phyloP scores from a whole-genome alignment of 2,888 invertebrate species.

The Nomada lathburiana region DNA sequence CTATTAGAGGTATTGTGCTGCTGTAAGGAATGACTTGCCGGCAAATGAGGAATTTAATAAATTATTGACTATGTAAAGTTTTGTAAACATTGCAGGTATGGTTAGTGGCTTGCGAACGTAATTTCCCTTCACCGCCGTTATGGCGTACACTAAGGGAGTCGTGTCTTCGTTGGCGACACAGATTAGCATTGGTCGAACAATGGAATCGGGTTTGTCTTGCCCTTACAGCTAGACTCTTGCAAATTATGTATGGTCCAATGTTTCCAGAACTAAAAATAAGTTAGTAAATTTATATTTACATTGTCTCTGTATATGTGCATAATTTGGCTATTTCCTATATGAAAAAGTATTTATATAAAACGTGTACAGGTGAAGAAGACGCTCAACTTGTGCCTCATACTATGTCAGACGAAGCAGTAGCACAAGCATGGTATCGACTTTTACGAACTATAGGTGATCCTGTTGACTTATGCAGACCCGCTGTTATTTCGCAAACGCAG shows the following conservation, averaged over 20 bases:
- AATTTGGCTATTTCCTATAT: background rate
- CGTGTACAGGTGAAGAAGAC: conserved; percentile 92
- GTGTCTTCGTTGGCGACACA: conserved; percentile 97
- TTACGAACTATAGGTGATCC: conserved; percentile 98
- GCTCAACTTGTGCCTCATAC: conserved; percentile 91
- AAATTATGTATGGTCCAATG: conserved; percentile 94
- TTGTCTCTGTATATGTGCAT: background rate
- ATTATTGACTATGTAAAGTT: conserved; percentile 14
- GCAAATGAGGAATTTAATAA: background rate
- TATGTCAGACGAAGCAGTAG: conserved; percentile 95
- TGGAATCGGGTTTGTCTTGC: conserved; percentile 97
- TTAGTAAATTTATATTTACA: conserved; percentile 82
- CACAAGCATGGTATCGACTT: conserved; percentile 98
- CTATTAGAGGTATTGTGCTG: conserved; percentile 90
- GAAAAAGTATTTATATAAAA: background rate
- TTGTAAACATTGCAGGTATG: conserved; percentile 85
- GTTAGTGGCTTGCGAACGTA: conserved; percentile 90
- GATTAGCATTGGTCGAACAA: conserved; percentile 95
- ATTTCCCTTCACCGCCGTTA: conserved; percentile 97
- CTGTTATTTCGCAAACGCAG: conserved; percentile 89
- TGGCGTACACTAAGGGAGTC: conserved; percentile 98
- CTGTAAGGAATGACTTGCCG: background rate
- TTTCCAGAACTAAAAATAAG: conserved; percentile 93
- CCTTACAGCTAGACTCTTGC: conserved; percentile 92
- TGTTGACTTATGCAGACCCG: conserved; percentile 94